A percentile compares a stretch with the other conserved stretches of the same genome.
phyloP scores from a whole-genome alignment of 1,140 invertebrate species.

The Hyphantria cunea region DNA sequence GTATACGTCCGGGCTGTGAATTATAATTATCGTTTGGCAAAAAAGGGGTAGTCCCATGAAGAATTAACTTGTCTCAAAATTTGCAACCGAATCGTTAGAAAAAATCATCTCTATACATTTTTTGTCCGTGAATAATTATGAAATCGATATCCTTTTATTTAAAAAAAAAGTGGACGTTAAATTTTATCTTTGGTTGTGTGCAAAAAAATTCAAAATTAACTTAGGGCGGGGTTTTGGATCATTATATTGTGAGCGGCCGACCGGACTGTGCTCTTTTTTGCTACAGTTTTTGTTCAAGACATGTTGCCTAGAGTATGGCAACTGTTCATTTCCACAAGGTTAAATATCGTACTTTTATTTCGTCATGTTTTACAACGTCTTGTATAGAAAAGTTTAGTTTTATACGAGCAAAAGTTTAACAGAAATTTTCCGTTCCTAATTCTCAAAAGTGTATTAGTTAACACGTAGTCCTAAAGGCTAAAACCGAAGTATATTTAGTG shows the following conservation, averaged over 20 bases:
- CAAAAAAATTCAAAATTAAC: constrained; percentile 54
- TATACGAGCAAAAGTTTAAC: no score
- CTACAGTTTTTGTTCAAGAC: constrained; percentile 58
- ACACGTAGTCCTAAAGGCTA: no score
- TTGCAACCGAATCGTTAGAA: constrained; percentile 17
- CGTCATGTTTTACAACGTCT: constrained; percentile 53
- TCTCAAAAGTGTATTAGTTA: no score
- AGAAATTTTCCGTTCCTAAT: no score
- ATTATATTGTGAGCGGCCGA: constrained; percentile 60
- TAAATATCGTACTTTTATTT: constrained; percentile 59
- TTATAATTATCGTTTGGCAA: constrained; percentile 10
- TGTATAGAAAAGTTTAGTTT: no score
- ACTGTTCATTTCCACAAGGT: constrained; percentile 67
- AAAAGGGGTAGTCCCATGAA: constrained; percentile 24
- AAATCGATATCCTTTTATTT: constrained; percentile 33
- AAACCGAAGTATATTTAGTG: not conserved
- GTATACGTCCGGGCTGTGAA: constrained; percentile 18
- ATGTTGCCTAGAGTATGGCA: constrained; percentile 54
- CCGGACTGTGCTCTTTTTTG: constrained; percentile 59
- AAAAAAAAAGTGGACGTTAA: constrained; percentile 36
- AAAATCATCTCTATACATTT: constrained; percentile 16
- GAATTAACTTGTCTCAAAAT: constrained; percentile 25
- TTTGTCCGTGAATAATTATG: constrained; percentile 25
- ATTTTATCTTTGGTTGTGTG: constrained; percentile 29
- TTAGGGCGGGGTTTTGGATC: constrained; percentile 62